Evolutionary conservation across 2,888 invertebrate species (phyloP), one percentile per base, ranked within the genome.

Genomic region (Proisotoma minuta): DNA sequence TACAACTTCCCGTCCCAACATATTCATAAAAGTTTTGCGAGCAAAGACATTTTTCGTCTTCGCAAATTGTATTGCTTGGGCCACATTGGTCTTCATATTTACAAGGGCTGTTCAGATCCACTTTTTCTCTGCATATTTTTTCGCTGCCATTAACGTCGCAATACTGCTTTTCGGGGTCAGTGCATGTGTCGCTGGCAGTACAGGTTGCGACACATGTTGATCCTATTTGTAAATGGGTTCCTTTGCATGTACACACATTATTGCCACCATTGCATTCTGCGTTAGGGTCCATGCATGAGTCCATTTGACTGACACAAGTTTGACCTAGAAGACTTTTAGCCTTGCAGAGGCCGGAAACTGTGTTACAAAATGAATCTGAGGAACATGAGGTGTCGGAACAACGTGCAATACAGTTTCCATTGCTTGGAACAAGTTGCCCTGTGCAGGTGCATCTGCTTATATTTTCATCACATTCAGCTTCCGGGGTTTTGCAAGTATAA

Each of bases 21-120:
- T 34, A 34, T 8, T 34, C 15, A 15, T 34, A 34, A 15, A 10
- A 34, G 8, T 34, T 8, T 15, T 8, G 15, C 8, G 34, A 34
- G 34, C 34, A 34, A 10, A 10, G 34, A 15, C 34, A 34, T 8
- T 15, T 15, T 15, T 34, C 34, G 8, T 10, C 8, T 8, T 34
- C 34, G 15, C 34, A 34, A 8, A 15, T 34, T 8, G 34, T 15
- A 34, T 34, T 8, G 8, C 15, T 15, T 10, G 34, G 8, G 8
- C 34, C 34, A 34, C 54, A 54, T 39, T 54, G 54, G 24, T 54
- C 54, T 24, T 10, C 54, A 23, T 15, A 12, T n/a, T 26, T 5
- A 22, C 54, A 54, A 2, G n/a, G 22, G 8, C 22, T 5, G 10
- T n/a, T n/a, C 22, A 54, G 23, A 10, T 26, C 29, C 4, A 27